Base-by-base conservation (phyloP, 1,140 invertebrate species). In the Drosophila arizonae region DNA sequence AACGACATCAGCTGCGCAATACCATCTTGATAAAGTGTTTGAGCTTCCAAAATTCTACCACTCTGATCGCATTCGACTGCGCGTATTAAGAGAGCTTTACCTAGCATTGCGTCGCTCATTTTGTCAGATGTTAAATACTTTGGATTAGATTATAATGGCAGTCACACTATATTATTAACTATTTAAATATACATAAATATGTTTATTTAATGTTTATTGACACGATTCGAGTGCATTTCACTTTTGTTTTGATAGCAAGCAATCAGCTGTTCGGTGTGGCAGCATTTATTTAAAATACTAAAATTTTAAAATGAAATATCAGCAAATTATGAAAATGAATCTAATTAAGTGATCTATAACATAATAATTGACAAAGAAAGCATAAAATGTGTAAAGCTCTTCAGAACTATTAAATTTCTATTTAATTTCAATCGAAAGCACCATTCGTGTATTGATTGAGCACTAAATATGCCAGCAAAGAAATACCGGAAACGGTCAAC, bases 21-120 rank as follows among this genome's bases (percentile, higher is more conserved):
- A 10, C 90, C 91, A 55, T 92, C 86, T 17, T 90, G 67, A 57
- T 92, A 92, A 0, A 91, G 76, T 1, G 85, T 72, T 39, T 91
- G 86, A 0, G 90, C 88, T 64, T 92, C 90, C 55, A 91, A 39
- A 30, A 84, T 84, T 1, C 86, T 54, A 0, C 82, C 90, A 1
- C 28, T 70, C n/a, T 79, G 76, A 74, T 91, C 90, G 63, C 82
- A 90, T 54, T 86, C 72, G 17, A 90, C 79, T 2, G 89, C 89
- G 33, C 79, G 74, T 55, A 79, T 77, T 2, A 90, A 48, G 6
- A 89, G n/a, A 9, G 77, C 74, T 28, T 89, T 89, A 36, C 73
- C 84, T 43, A 54, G 21, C 8, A 77, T 11, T 21, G 84, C 70
- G 15, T 30, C 33, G 68, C 50, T 81, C 81, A 85, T 85, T 6